A percentile compares a stretch with the other conserved stretches of the same genome.
phyloP scores from a whole-genome alignment of 1,140 invertebrate species.

The Penaeus japonicus region DNA sequence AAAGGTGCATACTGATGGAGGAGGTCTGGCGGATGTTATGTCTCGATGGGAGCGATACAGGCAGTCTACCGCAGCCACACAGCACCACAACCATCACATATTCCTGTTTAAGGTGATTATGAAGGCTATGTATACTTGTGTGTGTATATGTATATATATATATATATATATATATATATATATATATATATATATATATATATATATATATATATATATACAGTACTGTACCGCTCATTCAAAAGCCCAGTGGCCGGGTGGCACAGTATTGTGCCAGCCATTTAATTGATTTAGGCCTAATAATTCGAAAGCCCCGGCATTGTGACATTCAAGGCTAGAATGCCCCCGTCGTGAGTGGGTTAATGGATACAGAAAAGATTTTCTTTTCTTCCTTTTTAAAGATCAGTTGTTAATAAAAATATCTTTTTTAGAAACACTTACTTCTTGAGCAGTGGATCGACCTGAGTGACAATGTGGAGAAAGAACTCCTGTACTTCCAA shows the following conservation, averaged over 20 bases:
- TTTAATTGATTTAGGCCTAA: no score
- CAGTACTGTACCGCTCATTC: no score
- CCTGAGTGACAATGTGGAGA: conserved; percentile 87
- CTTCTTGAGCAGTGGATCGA: conserved; percentile 88
- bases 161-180: not conserved
- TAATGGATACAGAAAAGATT: no score
- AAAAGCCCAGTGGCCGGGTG: no score
- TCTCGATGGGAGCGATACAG: conserved; percentile 93
- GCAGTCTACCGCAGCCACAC: conserved; percentile 62
- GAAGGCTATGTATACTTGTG: not conserved
- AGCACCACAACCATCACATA: conserved; percentile 67
- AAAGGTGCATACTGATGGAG: conserved; percentile 81
- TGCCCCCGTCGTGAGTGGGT: no score
- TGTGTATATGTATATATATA: not conserved
- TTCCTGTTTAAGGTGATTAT: conserved; percentile 53
- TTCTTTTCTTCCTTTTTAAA: conserved; percentile 35
- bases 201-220: no score
- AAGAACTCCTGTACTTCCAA: conserved; percentile 96
- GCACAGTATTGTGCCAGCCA: no score
- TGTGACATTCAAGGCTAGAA: no score
- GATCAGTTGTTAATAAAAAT: conserved; percentile 15
- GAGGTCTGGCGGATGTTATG: conserved; percentile 94
- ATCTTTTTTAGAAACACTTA: conserved; percentile 91
- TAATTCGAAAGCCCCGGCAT: no score
- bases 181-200: no score